These are phyloP conservation scores for Centruroides sculpturatus DNA, from an alignment of 1,140 invertebrate genomes.

Conservation along the genomic window DNA sequence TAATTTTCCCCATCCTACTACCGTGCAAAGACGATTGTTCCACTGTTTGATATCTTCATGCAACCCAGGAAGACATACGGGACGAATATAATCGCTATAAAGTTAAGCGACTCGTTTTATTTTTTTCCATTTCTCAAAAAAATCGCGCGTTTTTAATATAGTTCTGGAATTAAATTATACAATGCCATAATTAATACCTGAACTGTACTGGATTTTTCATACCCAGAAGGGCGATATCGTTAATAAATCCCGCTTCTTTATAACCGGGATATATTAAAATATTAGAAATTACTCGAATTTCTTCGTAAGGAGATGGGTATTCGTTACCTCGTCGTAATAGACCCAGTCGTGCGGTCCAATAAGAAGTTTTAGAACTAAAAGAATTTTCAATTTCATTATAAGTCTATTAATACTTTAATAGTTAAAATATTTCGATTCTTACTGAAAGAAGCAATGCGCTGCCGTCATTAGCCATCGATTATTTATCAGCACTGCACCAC, in stretches of 20 bases:
- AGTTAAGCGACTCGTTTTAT: neutral
- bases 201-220: slow-evolving; percentile 44
- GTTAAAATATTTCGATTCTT: slow-evolving; percentile 2
- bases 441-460: slow-evolving; percentile 68
- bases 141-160: neutral
- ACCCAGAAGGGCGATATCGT: slow-evolving; percentile 59
- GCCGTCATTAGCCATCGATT: slow-evolving; percentile 58
- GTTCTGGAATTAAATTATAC: neutral
- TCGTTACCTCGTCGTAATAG: slow-evolving; percentile 49
- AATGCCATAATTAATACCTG: slow-evolving; percentile 23
- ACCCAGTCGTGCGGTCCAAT: slow-evolving; percentile 63
- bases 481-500: slow-evolving; percentile 56
- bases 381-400: neutral
- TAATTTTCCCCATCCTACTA: slow-evolving; percentile 66
- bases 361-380: slow-evolving; percentile 48
- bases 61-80: slow-evolving; percentile 45
- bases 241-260: slow-evolving; percentile 55
- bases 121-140: neutral
- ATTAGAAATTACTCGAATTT: slow-evolving; percentile 40
- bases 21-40: slow-evolving; percentile 47
- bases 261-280: slow-evolving; percentile 59
- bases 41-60: slow-evolving; percentile 18
- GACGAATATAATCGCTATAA: slow-evolving; percentile 48
- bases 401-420: too few species aligned
- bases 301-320: slow-evolving; percentile 58